Percentiles rank a stretch among this genome's conserved stretches.
Evolutionary conservation across 1,140 invertebrate species (phyloP).

Genomic region (Bombus fervidus): DNA sequence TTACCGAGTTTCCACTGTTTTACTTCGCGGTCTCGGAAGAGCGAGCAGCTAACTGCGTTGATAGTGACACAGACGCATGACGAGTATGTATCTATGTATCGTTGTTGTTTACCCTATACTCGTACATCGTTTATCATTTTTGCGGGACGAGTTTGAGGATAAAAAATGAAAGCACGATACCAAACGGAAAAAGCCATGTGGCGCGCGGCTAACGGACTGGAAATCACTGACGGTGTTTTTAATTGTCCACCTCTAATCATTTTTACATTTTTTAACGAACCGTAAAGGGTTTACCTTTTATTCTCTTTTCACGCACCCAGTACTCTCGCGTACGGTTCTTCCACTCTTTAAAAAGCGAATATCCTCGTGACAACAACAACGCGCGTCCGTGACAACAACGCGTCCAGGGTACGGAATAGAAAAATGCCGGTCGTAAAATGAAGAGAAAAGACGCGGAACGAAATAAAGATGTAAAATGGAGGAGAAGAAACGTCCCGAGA

Average conservation of each 20-base stretch:
- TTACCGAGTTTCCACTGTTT: slow-evolving; percentile 26
- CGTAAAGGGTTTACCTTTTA: not conserved
- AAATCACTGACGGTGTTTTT: slow-evolving; percentile 13
- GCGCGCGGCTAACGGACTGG: slow-evolving; percentile 6
- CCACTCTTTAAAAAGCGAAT: not conserved
- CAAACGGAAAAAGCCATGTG: not conserved
- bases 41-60: not conserved
- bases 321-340: too few species aligned
- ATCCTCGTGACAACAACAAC: too few species aligned
- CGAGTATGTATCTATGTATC: slow-evolving; percentile 43
- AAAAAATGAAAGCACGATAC: not conserved
- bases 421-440: slow-evolving; percentile 24
- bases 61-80: not conserved
- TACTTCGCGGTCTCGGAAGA: slow-evolving; percentile 6
- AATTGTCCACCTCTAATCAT: slow-evolving; percentile 11
- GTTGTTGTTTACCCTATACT: slow-evolving; percentile 65
- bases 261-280: slow-evolving; percentile 4
- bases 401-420: not conserved
- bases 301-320: not conserved
- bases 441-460: not conserved
- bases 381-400: not conserved
- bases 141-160: slow-evolving; percentile 25
- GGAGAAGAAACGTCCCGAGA: not conserved
- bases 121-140: slow-evolving; percentile 63
- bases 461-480: not conserved